Base-by-base conservation (phyloP, 37 sponge, comb jelly and placozoan genomes). In the Hormiphora californensis region DNA sequence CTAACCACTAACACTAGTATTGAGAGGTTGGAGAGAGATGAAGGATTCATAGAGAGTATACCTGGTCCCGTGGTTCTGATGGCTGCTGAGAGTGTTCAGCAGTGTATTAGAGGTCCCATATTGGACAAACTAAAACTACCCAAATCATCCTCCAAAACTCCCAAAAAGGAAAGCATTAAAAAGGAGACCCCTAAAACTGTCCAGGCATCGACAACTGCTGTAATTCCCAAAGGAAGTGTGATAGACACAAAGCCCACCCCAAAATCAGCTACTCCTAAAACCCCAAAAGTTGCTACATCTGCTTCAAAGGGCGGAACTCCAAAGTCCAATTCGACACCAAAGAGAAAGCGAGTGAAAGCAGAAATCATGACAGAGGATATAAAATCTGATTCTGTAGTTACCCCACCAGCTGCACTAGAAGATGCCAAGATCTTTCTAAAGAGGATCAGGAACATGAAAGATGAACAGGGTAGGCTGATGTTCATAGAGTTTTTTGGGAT, bases 111-210 rank as follows among this genome's bases (percentile, higher is more conserved):
- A 40, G 38, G 21, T 40, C 44, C 81, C 3, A 22, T 73, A 11
- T 73, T 73, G 17, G 81, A 73, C 25, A 37, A 40, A 73, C 41
- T 73, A 4, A 73, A 73, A 28, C 40, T 4, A 1, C 35, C 81
- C 1, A 27, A 32, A 22, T 17, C 46, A 1, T 11, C 5, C 11
- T 1, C 37, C 8, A 28, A 21, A 36, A 31, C 35, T 4, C 4
- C 23, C 0, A 17, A 2, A 15, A 17, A 2, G 5, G 81, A 73
- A 21, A 7, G 25, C 35, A 28, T 73, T 39, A 28, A 28, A 0
- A 73, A 73, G 46, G 35, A 32, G 37, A 38, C 32, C 4, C 8
- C 37, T 65, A 38, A 65, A 3, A 5, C 9, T 28, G 4, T 27
- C 1, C 11, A 65, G 35, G 28, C 34, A 7, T 19, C n/a, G n/a